Percentiles rank a stretch among this genome's conserved stretches.
phyloP scores from a whole-genome alignment of 37 sponge, comb jelly and placozoan species.

The Corticium candelabrum region DNA sequence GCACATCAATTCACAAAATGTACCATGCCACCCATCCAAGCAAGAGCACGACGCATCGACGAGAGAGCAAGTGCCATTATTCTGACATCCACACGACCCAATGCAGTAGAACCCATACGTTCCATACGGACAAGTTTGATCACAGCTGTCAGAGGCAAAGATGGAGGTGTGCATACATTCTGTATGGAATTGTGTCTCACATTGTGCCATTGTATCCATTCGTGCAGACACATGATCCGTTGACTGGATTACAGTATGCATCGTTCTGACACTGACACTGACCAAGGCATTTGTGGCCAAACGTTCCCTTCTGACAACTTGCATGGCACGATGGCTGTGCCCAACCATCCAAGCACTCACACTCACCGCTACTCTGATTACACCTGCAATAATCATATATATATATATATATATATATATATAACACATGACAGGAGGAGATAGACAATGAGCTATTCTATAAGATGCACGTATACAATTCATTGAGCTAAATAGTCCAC shows the following conservation, averaged over 20 bases:
- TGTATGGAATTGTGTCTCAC: neutral
- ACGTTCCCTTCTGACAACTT: no score
- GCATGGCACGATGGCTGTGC: neutral
- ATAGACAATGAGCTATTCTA: no score
- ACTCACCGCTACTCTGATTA: no score
- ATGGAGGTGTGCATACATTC: no score
- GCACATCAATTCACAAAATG: no score
- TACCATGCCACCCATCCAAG: neutral
- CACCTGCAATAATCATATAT: no score
- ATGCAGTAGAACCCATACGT: neutral
- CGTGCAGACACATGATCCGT: neutral
- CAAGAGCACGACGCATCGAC: neutral
- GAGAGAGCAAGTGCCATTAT: neutral
- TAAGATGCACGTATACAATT: no score
- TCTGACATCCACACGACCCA: neutral
- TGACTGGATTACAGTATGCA: neutral
- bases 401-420: no score
- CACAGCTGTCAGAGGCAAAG: no score
- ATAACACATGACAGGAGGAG: no score
- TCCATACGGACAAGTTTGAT: neutral
- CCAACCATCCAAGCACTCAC: neutral
- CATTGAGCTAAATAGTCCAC: no score
- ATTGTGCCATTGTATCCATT: neutral
- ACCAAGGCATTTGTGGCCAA: no score
- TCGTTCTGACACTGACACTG: neutral